Evolutionary conservation across 2,113 vertebrate species (phyloP).

Genomic region (Cynocephalus volans): DNA sequence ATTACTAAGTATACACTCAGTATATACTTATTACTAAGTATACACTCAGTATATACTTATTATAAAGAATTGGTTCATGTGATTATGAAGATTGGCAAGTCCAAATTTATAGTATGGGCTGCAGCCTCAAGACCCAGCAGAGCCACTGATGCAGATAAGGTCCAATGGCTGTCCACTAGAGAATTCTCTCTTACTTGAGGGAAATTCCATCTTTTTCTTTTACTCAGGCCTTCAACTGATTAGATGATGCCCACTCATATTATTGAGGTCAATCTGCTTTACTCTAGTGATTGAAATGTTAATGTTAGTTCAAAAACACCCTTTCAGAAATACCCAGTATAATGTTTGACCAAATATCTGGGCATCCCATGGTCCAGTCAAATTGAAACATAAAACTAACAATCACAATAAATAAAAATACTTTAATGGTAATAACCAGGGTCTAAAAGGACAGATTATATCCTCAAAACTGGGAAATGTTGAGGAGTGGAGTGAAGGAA

Average conservation of each 20-base stretch:
- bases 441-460: background rate
- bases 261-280: background rate
- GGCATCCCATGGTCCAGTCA: background rate
- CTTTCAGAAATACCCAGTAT: background rate
- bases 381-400: background rate
- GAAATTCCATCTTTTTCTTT: background rate
- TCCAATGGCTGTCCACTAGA: background rate
- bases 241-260: background rate
- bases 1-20: background rate
- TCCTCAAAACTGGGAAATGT: background rate
- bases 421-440: background rate
- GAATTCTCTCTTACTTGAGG: background rate
- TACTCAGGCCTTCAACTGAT: background rate
- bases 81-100: background rate
- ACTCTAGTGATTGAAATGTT: background rate
- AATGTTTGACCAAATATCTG: background rate
- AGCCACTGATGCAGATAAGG: background rate
- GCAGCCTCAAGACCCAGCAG: background rate
- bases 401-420: background rate
- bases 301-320: background rate
- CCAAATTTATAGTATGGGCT: background rate
- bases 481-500: background rate
- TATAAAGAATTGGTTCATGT: background rate
- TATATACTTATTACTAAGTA: background rate
- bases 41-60: background rate